Percentiles rank a stretch among this genome's conserved stretches.
Conservation (phyloP, 2,888 invertebrate genomes). For the Chydorus sphaericus region DNA sequence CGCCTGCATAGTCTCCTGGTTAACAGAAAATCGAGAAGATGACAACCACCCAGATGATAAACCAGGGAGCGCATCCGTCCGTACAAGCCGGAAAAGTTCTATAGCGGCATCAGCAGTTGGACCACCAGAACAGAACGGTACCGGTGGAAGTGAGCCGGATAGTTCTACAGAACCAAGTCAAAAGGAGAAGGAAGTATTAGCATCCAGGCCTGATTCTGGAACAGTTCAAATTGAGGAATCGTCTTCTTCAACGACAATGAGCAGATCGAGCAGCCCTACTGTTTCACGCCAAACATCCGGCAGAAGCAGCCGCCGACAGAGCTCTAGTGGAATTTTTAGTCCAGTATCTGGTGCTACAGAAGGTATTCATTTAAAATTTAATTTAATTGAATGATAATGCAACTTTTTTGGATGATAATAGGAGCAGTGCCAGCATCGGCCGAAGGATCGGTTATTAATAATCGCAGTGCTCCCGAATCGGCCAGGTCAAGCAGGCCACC, state of each 20-base stretch:
- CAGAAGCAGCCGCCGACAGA: not conserved
- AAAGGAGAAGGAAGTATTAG: not conserved
- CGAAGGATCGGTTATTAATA: not conserved
- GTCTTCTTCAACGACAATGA: not conserved
- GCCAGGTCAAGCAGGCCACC: too few species aligned
- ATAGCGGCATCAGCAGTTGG: too few species aligned
- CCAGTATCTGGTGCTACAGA: not conserved
- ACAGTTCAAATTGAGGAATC: not conserved
- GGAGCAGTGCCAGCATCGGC: not conserved
- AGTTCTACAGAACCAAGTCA: too few species aligned
- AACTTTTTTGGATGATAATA: not conserved
- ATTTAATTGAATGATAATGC: not conserved
- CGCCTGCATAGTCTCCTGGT: constrained; percentile 55
- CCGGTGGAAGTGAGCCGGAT: too few species aligned
- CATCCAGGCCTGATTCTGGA: not conserved
- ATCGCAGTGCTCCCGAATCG: not conserved
- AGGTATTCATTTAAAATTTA: not conserved
- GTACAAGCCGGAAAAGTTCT: too few species aligned
- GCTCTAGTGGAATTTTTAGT: not conserved
- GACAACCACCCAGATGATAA: too few species aligned
- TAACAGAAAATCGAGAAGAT: constrained; percentile 32
- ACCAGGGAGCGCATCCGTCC: too few species aligned
- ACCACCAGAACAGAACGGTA: not conserved
- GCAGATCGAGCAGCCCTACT: not conserved
- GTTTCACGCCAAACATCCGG: not conserved